Evolutionary conservation across 2,797 vertebrate species (phyloP), one percentile per base, ranked within the genome.

Genomic region (Crocodylus rhombifer): DNA sequence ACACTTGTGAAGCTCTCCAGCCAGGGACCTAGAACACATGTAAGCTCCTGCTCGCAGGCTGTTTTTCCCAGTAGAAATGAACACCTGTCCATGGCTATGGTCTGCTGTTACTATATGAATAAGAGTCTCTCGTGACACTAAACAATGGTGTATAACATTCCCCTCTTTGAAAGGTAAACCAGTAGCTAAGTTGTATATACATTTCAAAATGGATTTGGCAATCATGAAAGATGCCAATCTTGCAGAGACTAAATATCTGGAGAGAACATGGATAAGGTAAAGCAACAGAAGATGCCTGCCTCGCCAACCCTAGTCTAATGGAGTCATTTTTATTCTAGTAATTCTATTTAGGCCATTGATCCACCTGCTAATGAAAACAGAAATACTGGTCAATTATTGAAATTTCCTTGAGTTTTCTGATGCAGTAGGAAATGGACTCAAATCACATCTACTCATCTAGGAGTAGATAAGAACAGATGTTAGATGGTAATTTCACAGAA

Each of bases 1-100:
- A 42, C 42, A 42, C 42, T 42, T 42, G 42, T 42, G 7, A 42
- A 42, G 42, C 42, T 42, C 42, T 42, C 42, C 42, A 42, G 42
- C 42, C 93, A 95, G 80, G 57, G 57, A 88, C 89, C 92, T 95
- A 96, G 87, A 97, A 97, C 95, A 87, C 60, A 81, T 42, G 42
- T 42, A 42, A 42, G 42, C 42, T 42, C 42, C 42, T 42, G 42
- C 42, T 42, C 42, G 8, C 42, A 42, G 42, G 42, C 42, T 42
- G 42, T 42, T 42, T 42, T 42, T 42, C 42, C 42, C 42, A 8
- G 42, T 42, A 42, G 42, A 42, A 42, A 42, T 42, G 42, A 42
- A 42, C 42, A 42, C 42, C 42, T 42, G 42, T 42, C 42, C 42
- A 42, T 42, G 42, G 42, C 42, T 42, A 89, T 86, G 90, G 56